Base-by-base conservation (phyloP, 1,140 invertebrate genomes). In the Bombus balteatus region DNA sequence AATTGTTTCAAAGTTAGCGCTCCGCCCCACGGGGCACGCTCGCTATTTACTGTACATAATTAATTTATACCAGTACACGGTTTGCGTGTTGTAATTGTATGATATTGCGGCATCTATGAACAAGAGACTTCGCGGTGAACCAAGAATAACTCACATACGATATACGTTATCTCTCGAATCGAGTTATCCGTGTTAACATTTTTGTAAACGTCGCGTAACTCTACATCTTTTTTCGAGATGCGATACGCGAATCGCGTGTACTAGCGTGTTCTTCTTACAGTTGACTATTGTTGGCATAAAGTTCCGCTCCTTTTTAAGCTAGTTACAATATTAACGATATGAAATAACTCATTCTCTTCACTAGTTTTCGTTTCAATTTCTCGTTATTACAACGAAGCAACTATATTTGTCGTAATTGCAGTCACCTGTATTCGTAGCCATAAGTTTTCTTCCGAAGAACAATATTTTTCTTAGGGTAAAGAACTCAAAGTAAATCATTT, bases 1-100 rank as follows among this genome's bases (percentile, higher is more conserved):
- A 92, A 92, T 93, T 91, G 86, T 92, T 93, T 92, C 86, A 88
- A 92, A 92, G 75, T 92, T 92, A 77, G 72, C 85, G 81, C 74
- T 77, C 81, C 62, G 89, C 79, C 87, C 78, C 77, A 57, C 68
- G 86, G 87, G 76, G 79, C 71, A 70, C 53, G 75, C 80, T 86
- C 87, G 85, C 83, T 91, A 92, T 92, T 92, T 92, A 91, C 86
- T 75, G 86, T 85, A 83, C 88, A 77, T 92, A 92, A 93, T 93
- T 92, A 92, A 92, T 92, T 91, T 91, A 92, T 88, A 85, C 83
- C 59, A 47, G 83, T 43, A 66, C 47, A 25, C 65, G 66, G 80
- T 39, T 81, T 73, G 70, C 70, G 83, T 59, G 78, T 85, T 92
- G 47, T 90, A 93, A 92, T 90, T 88, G 83, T 78, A 39, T 72